Base-by-base conservation (phyloP, 2,113 vertebrate genomes). In the Colossoma macropomum region DNA sequence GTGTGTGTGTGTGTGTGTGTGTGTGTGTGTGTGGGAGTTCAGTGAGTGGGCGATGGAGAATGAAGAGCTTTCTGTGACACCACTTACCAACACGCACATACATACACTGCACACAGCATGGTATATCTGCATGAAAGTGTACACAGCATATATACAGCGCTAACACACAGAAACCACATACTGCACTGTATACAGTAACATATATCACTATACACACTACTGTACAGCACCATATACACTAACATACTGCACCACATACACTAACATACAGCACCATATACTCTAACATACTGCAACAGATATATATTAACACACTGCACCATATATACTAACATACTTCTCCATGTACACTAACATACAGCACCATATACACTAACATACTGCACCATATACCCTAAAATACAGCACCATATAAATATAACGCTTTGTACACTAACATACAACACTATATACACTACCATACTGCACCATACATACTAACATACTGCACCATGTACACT, bases 61-160 rank as follows among this genome's bases (percentile, higher is more conserved):
- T 91, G 91, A 91, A 94, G 91, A 93, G 93, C 90, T 93, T 93
- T 94, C 84, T 94, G 91, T 94, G 91, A 93, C 91, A 93, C 90
- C 93, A 93, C 93, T 93, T 93, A 93, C 89, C 76, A 88, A 73
- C 80, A 88, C 91, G 90, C 88, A 91, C 89, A 90, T 80, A 76
- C 59, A 75, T 75, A 84, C 78, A 82, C 71, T 77, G 77, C 56
- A 83, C 71, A 77, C 82, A 68, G 71, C 80, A 83, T 76, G 63
- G 69, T n/a, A 80, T 32, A 75, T 52, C 17, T 52, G 30, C 27
- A n/a, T 59, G 0, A 59, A 59, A n/a, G 56, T n/a, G 7, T 59
- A n/a, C 50, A 60, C 28, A n/a, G 5, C 16, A 56, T 79, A 75
- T 75, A 84, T 82, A 76, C 76, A 74, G 72, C 76, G 23, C 73